These are phyloP conservation scores for Galeopsomyia nigrocyanea DNA, from an alignment of 2,888 invertebrate genomes.

Conservation along the genomic window DNA sequence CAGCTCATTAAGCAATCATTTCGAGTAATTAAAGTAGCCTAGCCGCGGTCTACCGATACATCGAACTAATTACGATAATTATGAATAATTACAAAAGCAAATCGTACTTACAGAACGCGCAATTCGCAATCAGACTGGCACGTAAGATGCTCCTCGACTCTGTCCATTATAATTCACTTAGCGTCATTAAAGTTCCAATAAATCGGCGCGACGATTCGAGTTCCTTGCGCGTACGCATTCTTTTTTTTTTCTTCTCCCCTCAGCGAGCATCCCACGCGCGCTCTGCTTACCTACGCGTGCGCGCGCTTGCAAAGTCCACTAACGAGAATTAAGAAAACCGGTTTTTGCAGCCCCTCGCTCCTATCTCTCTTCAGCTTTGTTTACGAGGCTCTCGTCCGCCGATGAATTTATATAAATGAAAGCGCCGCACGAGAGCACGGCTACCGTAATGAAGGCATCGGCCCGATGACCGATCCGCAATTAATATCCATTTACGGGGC, in stretches of 20 bases:
- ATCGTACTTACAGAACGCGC: constrained; percentile 6
- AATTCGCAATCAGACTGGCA: constrained; percentile 24
- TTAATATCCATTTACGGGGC: constrained; percentile 47
- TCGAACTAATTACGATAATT: too few species aligned
- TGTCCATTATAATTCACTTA: constrained; percentile 26
- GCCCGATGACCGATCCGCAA: constrained; percentile 32
- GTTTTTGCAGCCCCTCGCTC: constrained; percentile 35
- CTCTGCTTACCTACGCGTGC: not conserved
- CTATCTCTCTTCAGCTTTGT: constrained; percentile 25
- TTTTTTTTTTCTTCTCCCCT: constrained; percentile 1
- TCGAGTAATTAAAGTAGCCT: too few species aligned
- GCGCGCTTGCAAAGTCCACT: constrained; percentile 18
- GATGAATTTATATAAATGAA: constrained; percentile 37
- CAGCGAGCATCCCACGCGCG: constrained; percentile 17
- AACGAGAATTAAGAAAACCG: constrained; percentile 49
- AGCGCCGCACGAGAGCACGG: not conserved
- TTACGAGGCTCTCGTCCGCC: constrained; percentile 20
- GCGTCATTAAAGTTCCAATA: constrained; percentile 9
- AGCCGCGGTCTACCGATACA: too few species aligned
- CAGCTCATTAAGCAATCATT: too few species aligned
- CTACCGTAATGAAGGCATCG: constrained; percentile 35
- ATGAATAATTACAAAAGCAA: too few species aligned
- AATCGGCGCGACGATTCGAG: constrained; percentile 10
- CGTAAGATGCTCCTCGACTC: not conserved
- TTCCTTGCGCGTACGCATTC: constrained; percentile 9